Conservation (phyloP, 2,888 invertebrate genomes). For the Acleris laterana region DNA sequence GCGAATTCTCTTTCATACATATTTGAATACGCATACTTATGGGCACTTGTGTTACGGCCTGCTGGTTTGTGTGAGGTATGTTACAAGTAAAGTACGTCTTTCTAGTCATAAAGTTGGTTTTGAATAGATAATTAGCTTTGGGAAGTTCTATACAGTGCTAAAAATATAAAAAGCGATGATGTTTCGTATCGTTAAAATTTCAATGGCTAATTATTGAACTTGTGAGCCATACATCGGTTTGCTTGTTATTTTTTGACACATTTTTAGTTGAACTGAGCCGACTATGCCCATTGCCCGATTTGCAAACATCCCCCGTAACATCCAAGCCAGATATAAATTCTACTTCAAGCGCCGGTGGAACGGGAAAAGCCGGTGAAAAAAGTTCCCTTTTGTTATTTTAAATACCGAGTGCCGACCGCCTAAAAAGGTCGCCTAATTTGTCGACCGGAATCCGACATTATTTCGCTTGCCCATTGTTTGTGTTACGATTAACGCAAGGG, state of each 20-base stretch:
- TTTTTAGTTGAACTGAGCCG: not conserved
- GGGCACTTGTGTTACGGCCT: slow-evolving; percentile 6
- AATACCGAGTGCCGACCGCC: slow-evolving; percentile 56
- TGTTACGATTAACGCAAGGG: slow-evolving; percentile 78
- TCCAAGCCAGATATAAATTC: slow-evolving; percentile 25
- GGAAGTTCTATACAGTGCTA: too few relatives aligned
- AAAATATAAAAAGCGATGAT: too few relatives aligned
- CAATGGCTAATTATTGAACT: too few relatives aligned
- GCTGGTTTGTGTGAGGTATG: slow-evolving; percentile 17
- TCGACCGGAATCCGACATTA: slow-evolving; percentile 79
- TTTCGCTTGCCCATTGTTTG: slow-evolving; percentile 78
- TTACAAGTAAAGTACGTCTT: not conserved
- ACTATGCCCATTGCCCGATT: not conserved
- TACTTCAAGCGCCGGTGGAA: slow-evolving; percentile 12
- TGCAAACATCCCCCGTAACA: not conserved
- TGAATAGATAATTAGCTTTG: too few relatives aligned
- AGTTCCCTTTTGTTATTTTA: slow-evolving; percentile 70
- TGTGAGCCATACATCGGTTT: too few relatives aligned
- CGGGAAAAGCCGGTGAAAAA: slow-evolving; percentile 44
- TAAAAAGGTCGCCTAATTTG: slow-evolving; percentile 81
- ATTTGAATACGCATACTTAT: slow-evolving; percentile 24
- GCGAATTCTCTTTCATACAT: slow-evolving; percentile 25
- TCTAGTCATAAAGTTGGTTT: too few relatives aligned
- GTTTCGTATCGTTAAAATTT: too few relatives aligned
- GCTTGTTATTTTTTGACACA: not conserved